phyloP scores from a whole-genome alignment of 2,113 vertebrate species.

The Falco punctatus region DNA sequence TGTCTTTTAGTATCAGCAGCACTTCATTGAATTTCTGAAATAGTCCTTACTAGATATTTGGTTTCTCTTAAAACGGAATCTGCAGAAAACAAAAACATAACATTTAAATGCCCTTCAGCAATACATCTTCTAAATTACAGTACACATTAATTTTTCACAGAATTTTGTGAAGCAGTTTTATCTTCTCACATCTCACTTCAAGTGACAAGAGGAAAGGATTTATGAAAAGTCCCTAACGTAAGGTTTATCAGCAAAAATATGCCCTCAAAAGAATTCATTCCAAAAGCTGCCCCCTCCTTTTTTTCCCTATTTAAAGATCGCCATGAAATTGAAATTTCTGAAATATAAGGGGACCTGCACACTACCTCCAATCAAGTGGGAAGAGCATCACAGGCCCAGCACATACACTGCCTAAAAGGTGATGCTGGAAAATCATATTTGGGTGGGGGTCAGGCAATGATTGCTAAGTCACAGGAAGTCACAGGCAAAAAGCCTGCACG shows the following conservation, averaged over 20 bases:
- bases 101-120: constrained; percentile 19
- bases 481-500: not conserved
- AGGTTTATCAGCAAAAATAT: not conserved
- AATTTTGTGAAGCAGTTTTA: not conserved
- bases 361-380: not conserved
- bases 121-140: constrained; percentile 31
- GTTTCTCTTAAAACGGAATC: constrained; percentile 28
- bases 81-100: constrained; percentile 1
- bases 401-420: not conserved
- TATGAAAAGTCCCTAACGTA: not conserved
- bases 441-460: not conserved
- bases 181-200: not conserved
- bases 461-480: not conserved
- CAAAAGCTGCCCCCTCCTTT: not conserved
- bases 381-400: not conserved
- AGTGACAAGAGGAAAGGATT: not conserved
- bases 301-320: not conserved
- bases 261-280: not conserved
- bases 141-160: constrained; percentile 30
- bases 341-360: not conserved
- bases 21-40: not conserved
- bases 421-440: not conserved
- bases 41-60: not conserved
- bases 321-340: not conserved
- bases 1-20: not conserved